These are phyloP conservation scores for Tenodera sinensis DNA, from an alignment of 2,888 invertebrate genomes.

Conservation along the genomic window DNA sequence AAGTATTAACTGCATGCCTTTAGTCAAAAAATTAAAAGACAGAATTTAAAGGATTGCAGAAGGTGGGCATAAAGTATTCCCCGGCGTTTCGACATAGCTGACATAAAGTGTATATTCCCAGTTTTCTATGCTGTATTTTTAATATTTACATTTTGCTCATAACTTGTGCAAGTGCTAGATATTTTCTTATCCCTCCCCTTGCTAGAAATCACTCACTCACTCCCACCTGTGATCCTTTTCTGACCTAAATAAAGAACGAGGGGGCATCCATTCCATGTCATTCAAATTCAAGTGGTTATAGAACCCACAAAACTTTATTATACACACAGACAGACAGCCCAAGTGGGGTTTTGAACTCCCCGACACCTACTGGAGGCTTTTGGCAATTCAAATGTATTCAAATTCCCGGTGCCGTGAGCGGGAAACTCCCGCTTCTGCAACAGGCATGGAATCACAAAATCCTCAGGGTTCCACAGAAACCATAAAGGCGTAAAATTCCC, in stretches of 20 bases:
- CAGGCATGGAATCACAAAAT: conserved; percentile 19
- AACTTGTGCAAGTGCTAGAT: too few species aligned
- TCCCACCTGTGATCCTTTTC: not conserved
- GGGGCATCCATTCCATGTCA: not conserved
- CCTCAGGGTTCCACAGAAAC: conserved; percentile 16
- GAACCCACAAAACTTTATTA: not conserved
- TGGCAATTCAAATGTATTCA: conserved; percentile 23
- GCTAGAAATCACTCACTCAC: not conserved
- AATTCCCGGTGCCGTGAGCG: conserved; percentile 16
- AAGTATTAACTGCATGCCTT: too few species aligned
- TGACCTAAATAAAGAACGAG: not conserved
- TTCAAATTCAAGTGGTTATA: not conserved
- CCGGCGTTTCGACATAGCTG: too few species aligned
- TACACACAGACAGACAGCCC: not conserved
- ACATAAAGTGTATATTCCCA: too few species aligned
- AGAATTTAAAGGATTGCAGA: too few species aligned
- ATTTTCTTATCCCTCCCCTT: too few species aligned
- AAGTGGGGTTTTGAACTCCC: not conserved
- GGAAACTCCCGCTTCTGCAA: conserved; percentile 14
- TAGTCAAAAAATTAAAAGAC: too few species aligned
- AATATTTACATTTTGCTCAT: too few species aligned
- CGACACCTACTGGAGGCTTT: conserved; percentile 6
- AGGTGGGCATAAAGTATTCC: too few species aligned
- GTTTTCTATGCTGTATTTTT: too few species aligned
- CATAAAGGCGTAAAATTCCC: conserved; percentile 17